Base-by-base conservation (phyloP, 1,140 invertebrate genomes). In the Zophobas atratus region DNA sequence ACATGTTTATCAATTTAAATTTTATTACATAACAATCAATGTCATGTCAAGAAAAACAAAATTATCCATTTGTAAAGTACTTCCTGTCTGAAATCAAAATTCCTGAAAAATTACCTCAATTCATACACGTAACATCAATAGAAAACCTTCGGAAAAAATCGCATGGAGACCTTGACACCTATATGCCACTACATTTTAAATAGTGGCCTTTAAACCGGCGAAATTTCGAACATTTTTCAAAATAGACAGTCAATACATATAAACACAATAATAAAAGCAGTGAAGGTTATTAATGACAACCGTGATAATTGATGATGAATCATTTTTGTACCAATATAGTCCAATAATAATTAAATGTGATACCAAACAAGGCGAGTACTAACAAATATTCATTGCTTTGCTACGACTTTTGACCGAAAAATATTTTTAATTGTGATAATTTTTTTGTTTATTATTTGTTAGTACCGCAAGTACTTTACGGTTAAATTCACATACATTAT, bases 21-120 rank as follows among this genome's bases (percentile, higher is more conserved):
- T 46, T 67, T 20, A 67, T 67, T 67, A 67, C 43, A 43, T 67
- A 48, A 67, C 60, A 67, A 67, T 67, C 60, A 67, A 67, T 67
- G 60, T 67, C 60, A 57, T 4, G 55, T 57, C 49, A 20, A 51
- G 4, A 51, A 35, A 57, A 57, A 57, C 34, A 5, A 57, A 57
- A 57, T 57, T 57, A 56, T 46, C 43, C 43, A 56, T 56, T 60
- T 60, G n/a, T n/a, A 36, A 60, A 53, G 20, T 20, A 20, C 20
- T 53, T 53, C 49, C 49, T 6, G 49, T 53, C 20, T 53, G 20
- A 53, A 53, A 53, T 6, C 35, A 60, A 60, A 60, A 4, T 38
- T 60, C 20, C 20, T 20, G 20, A 20, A 20, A 20, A 20, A 20
- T 60, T 60, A 6, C 35, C 38, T 46, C 43, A 46, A 46, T 46